Conservation (phyloP, 2,797 vertebrate genomes). For the Caiman crocodilus region DNA sequence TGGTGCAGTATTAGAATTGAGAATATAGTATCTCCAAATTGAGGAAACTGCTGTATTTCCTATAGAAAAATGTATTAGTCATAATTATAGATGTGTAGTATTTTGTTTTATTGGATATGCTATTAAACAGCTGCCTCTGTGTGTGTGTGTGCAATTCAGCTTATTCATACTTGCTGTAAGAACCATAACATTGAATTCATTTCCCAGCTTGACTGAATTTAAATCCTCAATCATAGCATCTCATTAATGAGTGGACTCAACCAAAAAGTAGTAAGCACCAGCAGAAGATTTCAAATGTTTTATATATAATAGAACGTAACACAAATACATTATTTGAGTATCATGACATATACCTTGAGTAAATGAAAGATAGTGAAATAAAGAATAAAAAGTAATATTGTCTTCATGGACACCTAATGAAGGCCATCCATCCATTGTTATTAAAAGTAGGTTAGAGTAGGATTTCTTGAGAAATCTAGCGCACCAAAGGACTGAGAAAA, state of each 20-base stretch:
- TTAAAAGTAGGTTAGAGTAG: neutral
- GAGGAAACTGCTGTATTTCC: neutral
- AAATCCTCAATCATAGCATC: slow-evolving; percentile 22
- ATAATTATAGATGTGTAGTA: neutral
- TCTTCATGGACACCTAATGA: neutral
- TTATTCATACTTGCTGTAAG: slow-evolving; percentile 14
- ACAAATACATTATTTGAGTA: slow-evolving; percentile 8
- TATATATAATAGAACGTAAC: neutral
- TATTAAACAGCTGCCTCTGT: slow-evolving; percentile 33
- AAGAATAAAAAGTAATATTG: neutral
- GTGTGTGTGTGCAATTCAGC: neutral
- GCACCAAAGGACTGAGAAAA: neutral
- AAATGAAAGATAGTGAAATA: neutral
- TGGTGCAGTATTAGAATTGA: neutral
- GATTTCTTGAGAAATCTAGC: neutral
- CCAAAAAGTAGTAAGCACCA: slow-evolving; percentile 3
- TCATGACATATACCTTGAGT: rapidly evolving
- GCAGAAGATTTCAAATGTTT: slow-evolving; percentile 18
- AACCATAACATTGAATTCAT: slow-evolving; percentile 24
- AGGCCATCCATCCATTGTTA: neutral
- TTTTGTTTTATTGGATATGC: slow-evolving; percentile 21
- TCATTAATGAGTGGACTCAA: slow-evolving; percentile 42
- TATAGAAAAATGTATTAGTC: slow-evolving; percentile 4
- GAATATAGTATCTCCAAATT: neutral
- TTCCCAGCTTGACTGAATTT: slow-evolving; percentile 38